Evolutionary conservation across 2,113 vertebrate genomes (phyloP).

Genomic region (Agelaius tricolor): DNA sequence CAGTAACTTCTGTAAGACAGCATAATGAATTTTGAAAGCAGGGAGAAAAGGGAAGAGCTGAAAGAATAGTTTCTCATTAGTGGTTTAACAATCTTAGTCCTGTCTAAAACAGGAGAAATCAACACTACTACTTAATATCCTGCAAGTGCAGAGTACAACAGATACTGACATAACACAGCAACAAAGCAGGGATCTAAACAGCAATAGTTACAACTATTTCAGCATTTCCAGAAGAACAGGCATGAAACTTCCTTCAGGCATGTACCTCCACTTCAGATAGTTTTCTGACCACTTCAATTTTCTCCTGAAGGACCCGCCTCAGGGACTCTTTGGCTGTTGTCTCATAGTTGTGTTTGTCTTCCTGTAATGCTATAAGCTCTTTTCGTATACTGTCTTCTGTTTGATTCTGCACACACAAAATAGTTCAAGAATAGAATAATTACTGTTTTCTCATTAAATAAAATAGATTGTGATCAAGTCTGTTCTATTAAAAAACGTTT

Average conservation of each 20-base stretch:
- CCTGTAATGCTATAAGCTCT: constrained; percentile 93
- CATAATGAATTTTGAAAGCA: not conserved
- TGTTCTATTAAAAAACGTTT: not conserved
- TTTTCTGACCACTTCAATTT: constrained; percentile 98
- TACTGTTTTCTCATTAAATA: not conserved
- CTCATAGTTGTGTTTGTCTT: constrained; percentile 99
- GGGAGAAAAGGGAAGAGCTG: not conserved
- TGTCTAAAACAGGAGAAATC: not conserved
- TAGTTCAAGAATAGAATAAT: not conserved
- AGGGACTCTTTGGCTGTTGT: constrained; percentile 99
- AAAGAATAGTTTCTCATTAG: not conserved
- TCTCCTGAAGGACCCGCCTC: constrained; percentile 98
- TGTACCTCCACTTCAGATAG: constrained; percentile 96
- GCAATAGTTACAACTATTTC: not conserved
- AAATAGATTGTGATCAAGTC: not conserved
- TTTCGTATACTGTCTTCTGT: constrained; percentile 96
- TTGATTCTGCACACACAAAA: constrained; percentile 83
- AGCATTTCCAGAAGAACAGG: not conserved
- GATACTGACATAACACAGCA: not conserved
- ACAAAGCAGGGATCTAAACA: not conserved
- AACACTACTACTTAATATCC: not conserved
- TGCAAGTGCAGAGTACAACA: not conserved
- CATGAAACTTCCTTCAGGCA: not conserved
- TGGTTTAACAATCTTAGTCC: not conserved
- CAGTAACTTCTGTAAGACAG: not conserved